Conservation (phyloP, 2,888 invertebrate species). For the Acheta domesticus region DNA sequence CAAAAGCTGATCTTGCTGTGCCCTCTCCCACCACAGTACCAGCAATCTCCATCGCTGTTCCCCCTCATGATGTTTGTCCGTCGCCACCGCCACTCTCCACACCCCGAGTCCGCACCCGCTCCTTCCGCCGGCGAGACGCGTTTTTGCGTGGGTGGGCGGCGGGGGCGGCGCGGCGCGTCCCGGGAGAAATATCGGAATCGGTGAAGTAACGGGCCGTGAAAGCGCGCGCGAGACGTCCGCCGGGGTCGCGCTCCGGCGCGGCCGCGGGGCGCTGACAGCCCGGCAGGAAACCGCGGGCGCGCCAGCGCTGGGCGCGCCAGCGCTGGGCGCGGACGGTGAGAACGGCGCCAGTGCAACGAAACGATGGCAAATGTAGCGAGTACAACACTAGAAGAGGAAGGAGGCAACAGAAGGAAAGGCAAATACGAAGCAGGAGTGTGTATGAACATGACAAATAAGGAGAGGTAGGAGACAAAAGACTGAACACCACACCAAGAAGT, state of each 20-base stretch:
- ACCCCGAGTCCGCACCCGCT: neutral
- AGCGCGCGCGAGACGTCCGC: neutral
- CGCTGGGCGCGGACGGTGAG: too few species aligned
- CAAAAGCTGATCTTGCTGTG: too few species aligned
- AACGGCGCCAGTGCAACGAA: too few species aligned
- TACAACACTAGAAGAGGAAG: too few species aligned
- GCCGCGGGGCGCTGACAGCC: neutral
- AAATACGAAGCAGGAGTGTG: too few species aligned
- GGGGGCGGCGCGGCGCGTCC: neutral
- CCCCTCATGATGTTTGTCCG: neutral
- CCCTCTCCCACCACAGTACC: neutral
- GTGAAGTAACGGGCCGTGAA: neutral
- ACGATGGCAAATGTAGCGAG: too few species aligned
- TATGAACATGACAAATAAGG: too few species aligned
- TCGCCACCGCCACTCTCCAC: neutral
- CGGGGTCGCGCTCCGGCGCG: neutral
- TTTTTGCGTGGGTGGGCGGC: neutral
- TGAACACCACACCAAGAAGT: too few species aligned
- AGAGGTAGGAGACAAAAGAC: too few species aligned
- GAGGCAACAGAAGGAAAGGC: too few species aligned
- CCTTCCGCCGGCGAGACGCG: neutral
- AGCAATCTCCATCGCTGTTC: neutral
- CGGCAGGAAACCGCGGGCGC: too few species aligned
- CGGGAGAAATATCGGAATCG: slow-evolving; percentile 6
- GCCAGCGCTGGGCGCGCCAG: too few species aligned